Conservation (phyloP, 2,797 vertebrate species). For the Sarcoramphus papa region DNA sequence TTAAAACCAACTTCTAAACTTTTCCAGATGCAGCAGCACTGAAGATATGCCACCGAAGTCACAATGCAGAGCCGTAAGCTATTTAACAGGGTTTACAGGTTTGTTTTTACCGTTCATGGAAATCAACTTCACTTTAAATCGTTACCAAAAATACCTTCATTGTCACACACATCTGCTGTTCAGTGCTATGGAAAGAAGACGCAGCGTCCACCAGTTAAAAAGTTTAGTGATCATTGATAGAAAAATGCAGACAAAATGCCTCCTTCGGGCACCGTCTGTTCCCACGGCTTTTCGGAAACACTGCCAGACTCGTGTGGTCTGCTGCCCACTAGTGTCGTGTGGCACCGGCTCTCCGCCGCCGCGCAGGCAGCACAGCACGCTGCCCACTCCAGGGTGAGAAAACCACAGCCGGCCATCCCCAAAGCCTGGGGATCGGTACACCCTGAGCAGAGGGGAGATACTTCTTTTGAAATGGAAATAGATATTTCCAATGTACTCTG, state of each 20-base stretch:
- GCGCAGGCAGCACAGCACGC: not conserved
- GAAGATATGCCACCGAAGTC: not conserved
- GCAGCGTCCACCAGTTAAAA: not conserved
- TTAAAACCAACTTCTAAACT: not conserved
- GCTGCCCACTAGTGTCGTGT: constrained; percentile 78
- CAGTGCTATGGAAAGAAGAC: fast-evolving
- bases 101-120: not conserved
- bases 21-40: not conserved
- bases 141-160: not conserved
- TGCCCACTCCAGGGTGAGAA: not conserved
- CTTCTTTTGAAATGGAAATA: not conserved
- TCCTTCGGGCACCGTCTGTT: not conserved
- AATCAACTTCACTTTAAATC: not conserved
- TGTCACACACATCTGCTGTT: not conserved
- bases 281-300: not conserved
- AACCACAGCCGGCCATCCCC: not conserved
- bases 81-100: not conserved
- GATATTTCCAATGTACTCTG: not conserved
- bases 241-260: not conserved
- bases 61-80: not conserved
- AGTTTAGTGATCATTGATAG: not conserved
- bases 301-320: constrained; percentile 59
- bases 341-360: not conserved
- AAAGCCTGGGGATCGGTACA: not conserved
- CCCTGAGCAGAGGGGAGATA: not conserved